Percentiles rank a stretch among this genome's conserved stretches.
phyloP scores from a whole-genome alignment of 2,797 vertebrate species.

The Tauraco hartlaubi region DNA sequence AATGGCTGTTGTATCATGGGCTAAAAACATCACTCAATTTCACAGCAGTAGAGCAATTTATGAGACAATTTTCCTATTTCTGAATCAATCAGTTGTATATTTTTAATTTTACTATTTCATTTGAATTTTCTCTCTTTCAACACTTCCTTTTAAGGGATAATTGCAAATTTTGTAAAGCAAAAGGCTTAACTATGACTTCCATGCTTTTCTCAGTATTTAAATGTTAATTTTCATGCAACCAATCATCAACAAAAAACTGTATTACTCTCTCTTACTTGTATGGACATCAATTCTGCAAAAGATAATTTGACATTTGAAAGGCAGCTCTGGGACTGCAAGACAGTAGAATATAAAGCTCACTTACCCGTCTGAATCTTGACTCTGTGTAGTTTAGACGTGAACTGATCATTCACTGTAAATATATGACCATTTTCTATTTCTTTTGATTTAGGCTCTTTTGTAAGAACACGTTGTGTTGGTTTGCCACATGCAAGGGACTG shows the following conservation, averaged over 20 bases:
- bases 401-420: constrained; percentile 99
- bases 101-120: neutral
- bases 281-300: neutral
- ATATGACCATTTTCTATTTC: constrained; percentile 98
- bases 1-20: neutral
- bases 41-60: neutral
- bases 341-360: neutral
- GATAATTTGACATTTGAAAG: neutral
- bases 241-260: neutral
- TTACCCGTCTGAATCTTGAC: constrained; percentile 91
- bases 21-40: neutral
- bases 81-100: neutral
- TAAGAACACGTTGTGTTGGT: constrained; percentile 96
- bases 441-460: constrained; percentile 98
- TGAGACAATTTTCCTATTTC: neutral
- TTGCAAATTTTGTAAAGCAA: neutral
- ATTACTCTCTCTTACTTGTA: neutral
- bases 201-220: neutral
- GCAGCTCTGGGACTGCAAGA: neutral
- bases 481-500: constrained; percentile 94
- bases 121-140: neutral
- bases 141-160: neutral
- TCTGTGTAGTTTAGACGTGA: constrained; percentile 99
- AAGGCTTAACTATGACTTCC: neutral
- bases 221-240: neutral